Base-by-base conservation (phyloP, 2,113 vertebrate genomes). In the Tauraco erythrolophus region DNA sequence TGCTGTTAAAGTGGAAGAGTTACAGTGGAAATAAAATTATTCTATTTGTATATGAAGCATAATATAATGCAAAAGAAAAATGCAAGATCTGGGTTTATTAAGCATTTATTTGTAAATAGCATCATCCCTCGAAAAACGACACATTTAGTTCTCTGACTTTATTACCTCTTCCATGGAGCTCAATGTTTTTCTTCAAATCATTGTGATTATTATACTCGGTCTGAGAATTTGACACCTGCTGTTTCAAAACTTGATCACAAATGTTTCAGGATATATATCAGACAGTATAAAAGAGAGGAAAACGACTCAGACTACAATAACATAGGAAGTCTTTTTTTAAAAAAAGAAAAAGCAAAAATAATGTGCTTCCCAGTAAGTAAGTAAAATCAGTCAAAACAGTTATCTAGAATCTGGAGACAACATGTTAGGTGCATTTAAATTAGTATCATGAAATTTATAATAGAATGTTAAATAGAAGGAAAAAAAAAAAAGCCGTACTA, bases 161-260 rank as follows among this genome's bases (percentile, higher is more conserved):
- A 70, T 94, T 94, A 15, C 43, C 9, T 54, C 45, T 84, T 74
- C 81, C 22, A n/a, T 7, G 21, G 83, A 81, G 84, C 75, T 85
- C 82, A 91, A 54, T 76, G 89, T 86, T 94, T 98, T 90, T 89
- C 87, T 94, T 76, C 78, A 94, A 97, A 94, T 94, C 74, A 91
- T 85, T 97, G 89, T 96, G 88, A 96, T 95, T 96, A 93, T 96
- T 96, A 91, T 89, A 93, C 45, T 95, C 50, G 3, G 35, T 74
- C 96, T 97, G 31, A 94, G 82, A 91, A 95, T 94, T 66, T 93
- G 92, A 93, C 41, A 62, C 96, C 93, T 94, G 94, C 96, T 97
- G 88, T 92, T 96, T 89, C 74, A 80, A 95, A 98, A 94, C 92
- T 89, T 92, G 93, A 85, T 95, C 75, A 31, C 89, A 90, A 97